A percentile compares a stretch with the other conserved stretches of the same genome.
Conservation (phyloP, 2,113 vertebrate genomes). For the Sander lucioperca region DNA sequence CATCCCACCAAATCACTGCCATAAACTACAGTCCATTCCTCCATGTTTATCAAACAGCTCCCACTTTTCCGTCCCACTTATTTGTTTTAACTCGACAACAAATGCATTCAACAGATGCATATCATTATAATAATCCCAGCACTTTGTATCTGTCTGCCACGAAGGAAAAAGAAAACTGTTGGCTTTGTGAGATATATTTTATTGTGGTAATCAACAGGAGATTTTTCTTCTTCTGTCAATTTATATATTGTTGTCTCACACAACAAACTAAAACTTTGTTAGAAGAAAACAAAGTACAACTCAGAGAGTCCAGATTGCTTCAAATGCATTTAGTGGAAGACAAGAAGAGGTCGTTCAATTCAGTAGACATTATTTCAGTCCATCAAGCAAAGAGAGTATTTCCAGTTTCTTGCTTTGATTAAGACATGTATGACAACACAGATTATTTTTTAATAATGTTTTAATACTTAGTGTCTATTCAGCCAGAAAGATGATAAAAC, state of each 20-base stretch:
- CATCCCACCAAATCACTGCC: constrained; percentile 43
- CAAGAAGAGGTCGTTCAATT: constrained; percentile 30
- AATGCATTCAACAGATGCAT: neutral
- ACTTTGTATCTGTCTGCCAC: neutral
- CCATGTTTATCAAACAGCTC: constrained; percentile 46
- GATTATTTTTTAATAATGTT: constrained; percentile 8
- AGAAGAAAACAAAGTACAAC: constrained; percentile 32
- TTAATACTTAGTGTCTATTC: constrained; percentile 22
- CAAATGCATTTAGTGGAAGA: constrained; percentile 65
- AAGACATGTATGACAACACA: constrained; percentile 24
- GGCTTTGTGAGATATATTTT: constrained; percentile 53
- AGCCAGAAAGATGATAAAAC: constrained; percentile 4
- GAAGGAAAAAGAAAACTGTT: constrained; percentile 34
- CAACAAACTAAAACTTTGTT: constrained; percentile 33
- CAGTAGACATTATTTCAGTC: constrained; percentile 33
- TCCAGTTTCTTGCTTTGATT: constrained; percentile 16
- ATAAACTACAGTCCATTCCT: constrained; percentile 52
- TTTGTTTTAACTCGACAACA: constrained; percentile 27
- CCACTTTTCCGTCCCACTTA: neutral
- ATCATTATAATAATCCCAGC: constrained; percentile 1
- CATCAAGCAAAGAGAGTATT: constrained; percentile 20
- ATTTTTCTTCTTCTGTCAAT: constrained; percentile 3
- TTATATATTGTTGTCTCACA: constrained; percentile 42
- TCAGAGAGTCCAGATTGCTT: constrained; percentile 34
- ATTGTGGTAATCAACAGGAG: constrained; percentile 49